phyloP scores from a whole-genome alignment of 2,888 invertebrate genomes.

The Atherix ibis region DNA sequence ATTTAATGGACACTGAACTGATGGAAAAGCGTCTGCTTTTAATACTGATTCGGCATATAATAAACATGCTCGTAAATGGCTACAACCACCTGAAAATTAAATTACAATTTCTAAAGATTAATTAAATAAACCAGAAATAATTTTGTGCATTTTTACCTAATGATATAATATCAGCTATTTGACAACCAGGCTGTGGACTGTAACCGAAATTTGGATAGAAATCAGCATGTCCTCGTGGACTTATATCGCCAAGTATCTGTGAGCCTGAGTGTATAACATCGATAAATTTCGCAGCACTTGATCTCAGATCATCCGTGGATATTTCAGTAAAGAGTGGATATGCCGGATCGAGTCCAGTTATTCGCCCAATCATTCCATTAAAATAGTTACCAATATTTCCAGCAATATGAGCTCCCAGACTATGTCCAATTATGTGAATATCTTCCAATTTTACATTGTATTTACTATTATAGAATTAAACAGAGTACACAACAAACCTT shows the following conservation, averaged over 20 bases:
- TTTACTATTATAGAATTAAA: constrained; percentile 12
- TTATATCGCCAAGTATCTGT: constrained; percentile 25
- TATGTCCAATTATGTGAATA: constrained; percentile 28
- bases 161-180: constrained; percentile 17
- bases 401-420: constrained; percentile 28
- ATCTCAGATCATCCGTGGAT: constrained; percentile 20
- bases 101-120: background rate
- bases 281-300: constrained; percentile 23
- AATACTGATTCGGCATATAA: constrained; percentile 30
- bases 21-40: too few species aligned
- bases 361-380: constrained; percentile 23
- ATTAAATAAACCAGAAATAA: background rate
- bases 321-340: constrained; percentile 24
- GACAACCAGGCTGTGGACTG: constrained; percentile 27
- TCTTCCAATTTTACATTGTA: constrained; percentile 12
- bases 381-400: constrained; percentile 25
- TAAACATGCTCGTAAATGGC: constrained; percentile 26
- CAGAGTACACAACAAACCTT: background rate
- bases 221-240: constrained; percentile 24
- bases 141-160: constrained; percentile 13
- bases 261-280: constrained; percentile 30
- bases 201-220: constrained; percentile 29
- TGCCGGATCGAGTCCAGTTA: constrained; percentile 30
- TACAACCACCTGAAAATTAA: constrained; percentile 19
- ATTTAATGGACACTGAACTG: constrained; percentile 20